Percentiles rank a stretch among this genome's conserved stretches.
These are phyloP conservation scores for Spheniscus humboldti DNA, from an alignment of 2,797 vertebrate genomes.

Conservation along the genomic window DNA sequence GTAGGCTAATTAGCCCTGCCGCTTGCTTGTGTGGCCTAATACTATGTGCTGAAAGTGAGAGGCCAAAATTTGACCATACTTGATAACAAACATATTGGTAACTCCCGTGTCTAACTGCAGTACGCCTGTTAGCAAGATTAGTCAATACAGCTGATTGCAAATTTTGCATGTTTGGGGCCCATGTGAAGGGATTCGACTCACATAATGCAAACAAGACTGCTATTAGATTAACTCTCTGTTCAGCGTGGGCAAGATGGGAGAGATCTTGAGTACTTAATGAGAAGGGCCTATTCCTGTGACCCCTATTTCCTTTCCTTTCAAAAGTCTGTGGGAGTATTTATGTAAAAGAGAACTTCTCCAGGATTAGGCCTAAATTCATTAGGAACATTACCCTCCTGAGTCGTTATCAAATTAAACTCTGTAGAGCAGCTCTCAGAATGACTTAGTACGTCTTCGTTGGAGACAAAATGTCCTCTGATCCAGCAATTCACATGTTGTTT, in stretches of 20 bases:
- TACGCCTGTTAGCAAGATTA: neutral
- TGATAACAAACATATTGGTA: neutral
- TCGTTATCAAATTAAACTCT: neutral
- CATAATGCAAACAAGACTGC: neutral
- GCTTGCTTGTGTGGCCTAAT: neutral
- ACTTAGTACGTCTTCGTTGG: neutral
- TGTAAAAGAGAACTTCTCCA: neutral
- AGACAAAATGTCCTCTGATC: neutral
- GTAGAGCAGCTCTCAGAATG: neutral
- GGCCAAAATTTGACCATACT: neutral
- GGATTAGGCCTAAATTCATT: neutral
- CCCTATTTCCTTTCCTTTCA: neutral
- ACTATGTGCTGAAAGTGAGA: neutral
- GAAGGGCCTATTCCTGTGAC: neutral
- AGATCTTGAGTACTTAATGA: neutral
- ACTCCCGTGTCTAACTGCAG: neutral
- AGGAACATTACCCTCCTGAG: neutral
- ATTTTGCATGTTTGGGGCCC: neutral
- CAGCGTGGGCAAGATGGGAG: neutral
- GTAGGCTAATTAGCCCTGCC: neutral
- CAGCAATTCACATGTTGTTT: neutral
- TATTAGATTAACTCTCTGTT: neutral
- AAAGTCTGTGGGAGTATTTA: constrained; percentile 8
- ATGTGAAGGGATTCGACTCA: neutral
- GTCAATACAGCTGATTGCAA: neutral